phyloP scores from a whole-genome alignment of 92 coral and sea anemone genomes.

The Diadumene lineata region DNA sequence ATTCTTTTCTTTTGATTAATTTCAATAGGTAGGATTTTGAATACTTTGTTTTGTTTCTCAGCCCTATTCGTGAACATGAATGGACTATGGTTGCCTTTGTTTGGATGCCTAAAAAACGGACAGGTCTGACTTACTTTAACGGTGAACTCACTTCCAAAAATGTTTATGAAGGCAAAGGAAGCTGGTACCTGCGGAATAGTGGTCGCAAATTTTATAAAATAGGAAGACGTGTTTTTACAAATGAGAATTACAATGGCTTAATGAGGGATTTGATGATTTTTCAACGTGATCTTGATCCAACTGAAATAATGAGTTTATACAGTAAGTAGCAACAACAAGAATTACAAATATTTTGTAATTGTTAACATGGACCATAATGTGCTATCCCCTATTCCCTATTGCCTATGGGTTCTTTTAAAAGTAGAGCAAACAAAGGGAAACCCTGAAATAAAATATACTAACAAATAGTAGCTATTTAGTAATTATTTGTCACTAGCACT shows the following conservation, averaged over 20 bases:
- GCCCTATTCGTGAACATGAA: neutral
- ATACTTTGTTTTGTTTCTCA: neutral
- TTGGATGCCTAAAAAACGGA: constrained; percentile 36
- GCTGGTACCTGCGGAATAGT: neutral
- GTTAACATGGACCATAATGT: too few species aligned
- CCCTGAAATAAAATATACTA: too few species aligned
- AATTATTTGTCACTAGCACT: too few species aligned
- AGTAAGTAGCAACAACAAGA: constrained; percentile 25
- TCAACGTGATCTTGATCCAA: constrained; percentile 18
- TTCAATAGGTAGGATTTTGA: neutral
- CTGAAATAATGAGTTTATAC: constrained; percentile 25
- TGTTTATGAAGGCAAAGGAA: neutral
- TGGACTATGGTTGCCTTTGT: constrained; percentile 46
- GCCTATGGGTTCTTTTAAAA: too few species aligned
- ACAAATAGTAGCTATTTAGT: too few species aligned
- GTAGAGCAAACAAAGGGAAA: too few species aligned
- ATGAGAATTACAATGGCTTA: constrained; percentile 29
- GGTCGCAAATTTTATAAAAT: constrained; percentile 31
- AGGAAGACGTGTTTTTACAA: constrained; percentile 43
- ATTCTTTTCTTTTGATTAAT: too few species aligned
- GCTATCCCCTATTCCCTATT: too few species aligned
- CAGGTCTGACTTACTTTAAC: constrained; percentile 21
- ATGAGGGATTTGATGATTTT: constrained; percentile 50
- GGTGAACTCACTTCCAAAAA: neutral
- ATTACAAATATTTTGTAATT: too few species aligned